Conservation (phyloP, 2,113 vertebrate species). For the Clinocottus analis region DNA sequence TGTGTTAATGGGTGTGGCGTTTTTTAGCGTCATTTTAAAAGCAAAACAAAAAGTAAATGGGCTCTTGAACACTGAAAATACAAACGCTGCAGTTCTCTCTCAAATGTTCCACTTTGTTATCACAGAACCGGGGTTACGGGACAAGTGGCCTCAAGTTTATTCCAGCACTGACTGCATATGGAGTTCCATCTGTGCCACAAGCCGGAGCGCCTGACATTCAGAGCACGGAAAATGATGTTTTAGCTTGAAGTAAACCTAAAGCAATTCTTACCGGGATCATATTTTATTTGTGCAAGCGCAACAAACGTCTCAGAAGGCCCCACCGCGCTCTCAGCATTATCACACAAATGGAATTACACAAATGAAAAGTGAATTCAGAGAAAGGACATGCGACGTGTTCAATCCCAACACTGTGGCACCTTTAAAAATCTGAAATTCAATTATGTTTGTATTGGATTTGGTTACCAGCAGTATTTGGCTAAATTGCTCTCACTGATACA, state of each 20-base stretch:
- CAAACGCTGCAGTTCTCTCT: background rate
- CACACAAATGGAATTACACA: constrained; percentile 11
- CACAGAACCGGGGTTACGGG: background rate
- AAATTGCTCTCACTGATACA: constrained; percentile 50
- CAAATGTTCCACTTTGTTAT: background rate
- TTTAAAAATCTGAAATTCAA: constrained; percentile 29
- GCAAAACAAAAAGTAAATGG: constrained; percentile 18
- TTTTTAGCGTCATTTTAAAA: background rate
- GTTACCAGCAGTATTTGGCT: constrained; percentile 81
- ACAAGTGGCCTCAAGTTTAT: background rate
- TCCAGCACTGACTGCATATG: background rate
- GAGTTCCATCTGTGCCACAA: background rate
- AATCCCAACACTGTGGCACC: constrained; percentile 36
- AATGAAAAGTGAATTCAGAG: constrained; percentile 7
- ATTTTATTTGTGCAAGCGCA: background rate
- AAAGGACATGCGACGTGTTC: constrained; percentile 16
- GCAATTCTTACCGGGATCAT: background rate
- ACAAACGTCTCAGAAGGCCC: background rate
- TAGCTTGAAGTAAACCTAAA: background rate
- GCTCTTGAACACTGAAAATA: background rate
- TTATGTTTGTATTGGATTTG: constrained; percentile 62
- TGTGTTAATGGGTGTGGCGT: constrained; percentile 2
- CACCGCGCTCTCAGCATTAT: background rate
- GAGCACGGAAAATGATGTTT: background rate
- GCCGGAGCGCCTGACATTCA: background rate